A percentile compares a stretch with the other conserved stretches of the same genome.
phyloP scores from a whole-genome alignment of 2,797 vertebrate genomes.

The Xiphophorus birchmanni region DNA sequence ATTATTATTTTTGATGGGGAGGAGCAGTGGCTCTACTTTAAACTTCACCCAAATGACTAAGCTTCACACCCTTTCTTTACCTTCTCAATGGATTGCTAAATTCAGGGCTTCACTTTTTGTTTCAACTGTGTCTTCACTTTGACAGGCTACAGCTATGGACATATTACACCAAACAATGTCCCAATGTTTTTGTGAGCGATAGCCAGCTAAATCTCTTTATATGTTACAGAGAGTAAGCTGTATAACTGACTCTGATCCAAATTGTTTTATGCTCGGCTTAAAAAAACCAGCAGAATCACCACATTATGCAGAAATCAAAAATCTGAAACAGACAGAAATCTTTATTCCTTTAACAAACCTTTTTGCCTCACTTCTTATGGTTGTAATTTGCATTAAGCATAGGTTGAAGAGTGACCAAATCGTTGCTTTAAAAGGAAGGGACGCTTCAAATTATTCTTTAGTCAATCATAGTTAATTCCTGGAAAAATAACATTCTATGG shows the following conservation, averaged over 20 bases:
- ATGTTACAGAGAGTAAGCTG: not conserved
- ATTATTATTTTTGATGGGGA: not conserved
- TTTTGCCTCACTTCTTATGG: not conserved
- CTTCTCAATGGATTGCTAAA: not conserved
- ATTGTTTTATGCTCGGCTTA: not conserved
- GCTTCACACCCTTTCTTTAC: not conserved
- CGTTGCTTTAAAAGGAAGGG: not conserved
- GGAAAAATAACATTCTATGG: not conserved
- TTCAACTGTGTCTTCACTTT: not conserved
- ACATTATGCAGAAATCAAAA: not conserved
- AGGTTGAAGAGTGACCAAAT: not conserved
- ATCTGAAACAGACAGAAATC: not conserved
- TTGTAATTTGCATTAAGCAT: not conserved
- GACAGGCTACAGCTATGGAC: not conserved
- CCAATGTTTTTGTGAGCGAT: not conserved
- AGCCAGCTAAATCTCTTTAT: not conserved
- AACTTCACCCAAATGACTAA: not conserved
- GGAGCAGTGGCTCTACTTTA: not conserved
- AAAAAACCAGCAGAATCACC: not conserved
- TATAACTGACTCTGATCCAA: not conserved
- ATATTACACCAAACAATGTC: not conserved
- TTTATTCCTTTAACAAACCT: not conserved
- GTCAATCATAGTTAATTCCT: not conserved
- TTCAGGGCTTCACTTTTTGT: not conserved
- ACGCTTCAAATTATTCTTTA: not conserved